Evolutionary conservation across 2,888 invertebrate genomes (phyloP).

Genomic region (Acleris sparsana): DNA sequence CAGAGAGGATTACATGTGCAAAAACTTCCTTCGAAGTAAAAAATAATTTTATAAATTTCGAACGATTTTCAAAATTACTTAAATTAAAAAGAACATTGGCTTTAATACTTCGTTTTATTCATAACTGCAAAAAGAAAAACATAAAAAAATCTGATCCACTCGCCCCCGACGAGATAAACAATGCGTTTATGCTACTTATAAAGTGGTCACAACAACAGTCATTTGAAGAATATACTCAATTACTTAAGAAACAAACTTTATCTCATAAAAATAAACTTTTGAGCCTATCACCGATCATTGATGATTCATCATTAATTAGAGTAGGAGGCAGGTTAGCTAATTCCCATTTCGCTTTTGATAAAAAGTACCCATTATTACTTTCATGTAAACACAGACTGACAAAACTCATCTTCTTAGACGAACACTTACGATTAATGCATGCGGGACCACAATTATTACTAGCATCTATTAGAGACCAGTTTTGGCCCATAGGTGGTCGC

Average conservation of each 20-base stretch:
- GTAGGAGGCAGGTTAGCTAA: not conserved
- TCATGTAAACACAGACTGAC: not conserved
- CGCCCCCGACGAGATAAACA: not conserved
- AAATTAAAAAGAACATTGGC: conserved; percentile 6
- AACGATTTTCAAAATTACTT: conserved; percentile 1
- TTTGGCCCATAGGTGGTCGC: no score
- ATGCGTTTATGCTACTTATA: not conserved
- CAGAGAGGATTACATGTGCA: not conserved
- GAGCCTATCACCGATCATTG: not conserved
- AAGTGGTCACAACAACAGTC: conserved; percentile 6
- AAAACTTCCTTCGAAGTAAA: not conserved
- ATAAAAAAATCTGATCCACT: not conserved
- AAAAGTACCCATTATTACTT: conserved; percentile 3
- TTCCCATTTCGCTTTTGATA: not conserved
- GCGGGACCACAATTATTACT: not conserved
- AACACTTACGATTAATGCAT: conserved; percentile 1
- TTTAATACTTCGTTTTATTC: not conserved
- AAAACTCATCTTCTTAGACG: not conserved
- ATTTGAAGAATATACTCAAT: conserved; percentile 1
- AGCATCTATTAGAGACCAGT: no score
- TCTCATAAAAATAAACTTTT: not conserved
- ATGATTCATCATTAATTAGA: conserved; percentile 4
- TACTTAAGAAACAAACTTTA: not conserved
- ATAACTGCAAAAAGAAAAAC: not conserved
- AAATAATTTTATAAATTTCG: not conserved